phyloP scores from a whole-genome alignment of 2,797 vertebrate species.

The Atherinosoma microstoma region DNA sequence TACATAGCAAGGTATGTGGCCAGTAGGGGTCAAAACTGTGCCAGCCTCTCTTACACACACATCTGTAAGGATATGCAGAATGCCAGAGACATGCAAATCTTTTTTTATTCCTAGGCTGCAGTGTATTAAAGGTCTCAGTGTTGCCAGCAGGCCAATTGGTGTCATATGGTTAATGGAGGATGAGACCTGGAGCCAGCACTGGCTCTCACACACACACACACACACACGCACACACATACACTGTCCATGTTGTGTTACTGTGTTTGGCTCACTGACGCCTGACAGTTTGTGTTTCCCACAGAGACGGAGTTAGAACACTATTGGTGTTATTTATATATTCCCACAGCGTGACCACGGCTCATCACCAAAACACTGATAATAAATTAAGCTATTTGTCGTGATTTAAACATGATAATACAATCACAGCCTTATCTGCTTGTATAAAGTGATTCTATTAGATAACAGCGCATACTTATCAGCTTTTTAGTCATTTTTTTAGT shows the following conservation, averaged over 20 bases:
- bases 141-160: conserved; percentile 60
- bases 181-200: not conserved
- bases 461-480: conserved; percentile 11
- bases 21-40: conserved; percentile 12
- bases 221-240: not conserved
- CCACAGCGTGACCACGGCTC: conserved; percentile 35
- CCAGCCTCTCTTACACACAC: conserved; percentile 2
- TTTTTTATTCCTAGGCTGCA: conserved; percentile 43
- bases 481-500: conserved; percentile 5
- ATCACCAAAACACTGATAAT: conserved; percentile 39
- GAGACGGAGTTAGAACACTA: conserved; percentile 71
- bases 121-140: conserved; percentile 44
- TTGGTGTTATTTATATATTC: conserved; percentile 71
- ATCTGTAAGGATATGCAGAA: conserved; percentile 11
- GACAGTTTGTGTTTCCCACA: conserved; percentile 64
- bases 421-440: conserved; percentile 33
- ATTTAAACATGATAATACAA: conserved; percentile 39
- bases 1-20: not conserved
- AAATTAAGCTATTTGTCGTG: conserved; percentile 58
- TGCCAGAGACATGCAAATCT: conserved; percentile 33
- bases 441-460: conserved; percentile 32
- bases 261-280: conserved; percentile 44
- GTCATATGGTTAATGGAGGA: conserved; percentile 51
- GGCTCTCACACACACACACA: not conserved
- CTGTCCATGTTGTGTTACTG: too few species aligned